A percentile compares a stretch with the other conserved stretches of the same genome.
Conservation (phyloP, 2,888 invertebrate genomes). For the Dinocampus coccinellae region DNA sequence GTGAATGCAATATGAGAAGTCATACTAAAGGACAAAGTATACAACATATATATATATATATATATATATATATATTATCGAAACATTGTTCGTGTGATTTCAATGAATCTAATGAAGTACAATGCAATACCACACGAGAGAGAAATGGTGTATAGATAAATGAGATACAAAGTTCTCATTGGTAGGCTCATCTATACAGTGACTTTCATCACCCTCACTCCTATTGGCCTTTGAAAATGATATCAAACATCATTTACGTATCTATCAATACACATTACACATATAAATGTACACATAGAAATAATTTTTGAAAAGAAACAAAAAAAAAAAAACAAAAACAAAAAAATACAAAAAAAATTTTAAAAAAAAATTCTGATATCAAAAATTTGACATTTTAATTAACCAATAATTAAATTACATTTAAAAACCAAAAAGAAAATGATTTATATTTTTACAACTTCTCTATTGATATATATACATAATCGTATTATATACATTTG, state of each 20-base stretch:
- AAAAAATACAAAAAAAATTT: not conserved
- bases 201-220: not conserved
- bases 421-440: not conserved
- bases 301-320: not conserved
- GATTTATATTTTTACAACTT: constrained; percentile 33
- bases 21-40: not conserved
- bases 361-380: not conserved
- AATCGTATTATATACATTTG: not conserved
- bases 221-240: not conserved
- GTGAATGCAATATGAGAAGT: not conserved
- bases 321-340: not conserved
- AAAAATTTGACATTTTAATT: not conserved
- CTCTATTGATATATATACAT: constrained; percentile 8
- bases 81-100: not conserved
- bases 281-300: not conserved
- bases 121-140: not conserved
- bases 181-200: not conserved
- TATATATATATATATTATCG: constrained; percentile 5
- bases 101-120: not conserved
- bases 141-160: not conserved
- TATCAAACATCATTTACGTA: not conserved
- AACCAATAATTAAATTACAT: not conserved
- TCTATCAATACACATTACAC: not conserved
- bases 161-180: not conserved
- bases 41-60: constrained; percentile 9